phyloP scores from a whole-genome alignment of 2,888 invertebrate species.

The Bembecia ichneumoniformis region DNA sequence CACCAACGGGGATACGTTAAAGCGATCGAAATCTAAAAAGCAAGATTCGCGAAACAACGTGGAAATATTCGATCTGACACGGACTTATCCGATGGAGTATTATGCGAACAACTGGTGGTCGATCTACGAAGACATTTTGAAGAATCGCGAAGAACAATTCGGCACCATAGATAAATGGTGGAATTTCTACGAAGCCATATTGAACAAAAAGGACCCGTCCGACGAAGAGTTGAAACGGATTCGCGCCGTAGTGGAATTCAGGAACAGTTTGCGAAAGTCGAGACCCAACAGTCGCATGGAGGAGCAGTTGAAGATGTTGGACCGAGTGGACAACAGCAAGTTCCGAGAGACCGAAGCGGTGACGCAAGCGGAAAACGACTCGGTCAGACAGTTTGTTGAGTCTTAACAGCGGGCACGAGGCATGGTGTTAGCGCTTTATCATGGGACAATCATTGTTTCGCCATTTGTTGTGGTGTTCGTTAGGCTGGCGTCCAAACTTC shows the following conservation, averaged over 20 bases:
- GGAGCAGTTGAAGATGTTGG: conserved; percentile 50
- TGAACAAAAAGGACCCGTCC: conserved; percentile 37
- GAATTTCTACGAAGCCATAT: conserved; percentile 54
- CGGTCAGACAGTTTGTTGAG: conserved; percentile 42
- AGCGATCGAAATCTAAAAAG: conserved; percentile 26
- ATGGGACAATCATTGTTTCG: conserved; percentile 15
- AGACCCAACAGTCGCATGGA: conserved; percentile 52
- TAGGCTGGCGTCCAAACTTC: conserved; percentile 12
- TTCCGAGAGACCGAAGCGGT: conserved; percentile 52
- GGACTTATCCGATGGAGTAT: conserved; percentile 56
- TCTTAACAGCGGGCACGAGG: conserved; percentile 16
- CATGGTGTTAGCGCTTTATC: conserved; percentile 19
- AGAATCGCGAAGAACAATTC: conserved; percentile 56
- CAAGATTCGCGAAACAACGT: conserved; percentile 28
- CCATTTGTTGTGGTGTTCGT: conserved; percentile 14
- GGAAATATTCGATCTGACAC: conserved; percentile 53
- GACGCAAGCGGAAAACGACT: conserved; percentile 38
- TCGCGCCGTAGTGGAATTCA: conserved; percentile 32
- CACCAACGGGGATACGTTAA: conserved; percentile 27
- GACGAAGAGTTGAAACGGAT: conserved; percentile 41
- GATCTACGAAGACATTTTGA: conserved; percentile 59
- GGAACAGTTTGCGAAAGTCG: conserved; percentile 27
- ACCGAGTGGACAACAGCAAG: conserved; percentile 44
- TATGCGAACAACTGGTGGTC: conserved; percentile 70
- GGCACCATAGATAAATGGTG: conserved; percentile 67